These are phyloP conservation scores for Apteryx owenii DNA, from an alignment of 2,113 vertebrate species.

Conservation along the genomic window DNA sequence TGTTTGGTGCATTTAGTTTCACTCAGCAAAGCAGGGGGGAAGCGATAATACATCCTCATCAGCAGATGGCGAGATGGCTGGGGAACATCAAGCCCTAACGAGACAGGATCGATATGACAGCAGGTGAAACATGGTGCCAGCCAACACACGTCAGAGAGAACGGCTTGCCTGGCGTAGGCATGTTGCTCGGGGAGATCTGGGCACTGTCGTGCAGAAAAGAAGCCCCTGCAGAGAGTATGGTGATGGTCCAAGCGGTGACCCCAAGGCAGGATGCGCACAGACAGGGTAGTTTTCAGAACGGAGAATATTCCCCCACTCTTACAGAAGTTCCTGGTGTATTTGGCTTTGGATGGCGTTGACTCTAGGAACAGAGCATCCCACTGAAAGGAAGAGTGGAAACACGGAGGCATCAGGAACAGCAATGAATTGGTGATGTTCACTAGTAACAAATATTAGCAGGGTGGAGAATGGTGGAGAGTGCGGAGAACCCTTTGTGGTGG, in stretches of 20 bases:
- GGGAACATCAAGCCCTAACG: neutral
- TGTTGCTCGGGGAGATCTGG: neutral
- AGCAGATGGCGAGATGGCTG: slow-evolving; percentile 41
- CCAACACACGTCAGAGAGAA: neutral
- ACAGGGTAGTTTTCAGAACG: neutral
- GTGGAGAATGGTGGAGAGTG: neutral
- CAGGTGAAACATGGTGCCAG: neutral
- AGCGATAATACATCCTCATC: accelerated
- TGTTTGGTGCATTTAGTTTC: accelerated
- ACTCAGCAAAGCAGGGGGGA: neutral
- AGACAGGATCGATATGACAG: neutral
- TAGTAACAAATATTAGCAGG: neutral
- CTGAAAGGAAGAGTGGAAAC: neutral
- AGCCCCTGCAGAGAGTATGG: accelerated
- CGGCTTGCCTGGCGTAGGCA: accelerated
- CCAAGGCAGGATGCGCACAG: neutral
- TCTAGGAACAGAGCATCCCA: neutral
- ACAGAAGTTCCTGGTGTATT: neutral
- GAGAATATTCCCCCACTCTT: neutral
- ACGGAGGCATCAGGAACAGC: neutral
- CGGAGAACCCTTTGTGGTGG: too few species aligned
- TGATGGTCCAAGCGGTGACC: neutral
- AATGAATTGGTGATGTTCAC: neutral
- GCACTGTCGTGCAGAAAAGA: neutral
- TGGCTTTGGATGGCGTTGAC: neutral